A percentile compares a stretch with the other conserved stretches of the same genome.
These are phyloP conservation scores for Callaeas wilsoni DNA, from an alignment of 2,113 vertebrate species.

Conservation along the genomic window DNA sequence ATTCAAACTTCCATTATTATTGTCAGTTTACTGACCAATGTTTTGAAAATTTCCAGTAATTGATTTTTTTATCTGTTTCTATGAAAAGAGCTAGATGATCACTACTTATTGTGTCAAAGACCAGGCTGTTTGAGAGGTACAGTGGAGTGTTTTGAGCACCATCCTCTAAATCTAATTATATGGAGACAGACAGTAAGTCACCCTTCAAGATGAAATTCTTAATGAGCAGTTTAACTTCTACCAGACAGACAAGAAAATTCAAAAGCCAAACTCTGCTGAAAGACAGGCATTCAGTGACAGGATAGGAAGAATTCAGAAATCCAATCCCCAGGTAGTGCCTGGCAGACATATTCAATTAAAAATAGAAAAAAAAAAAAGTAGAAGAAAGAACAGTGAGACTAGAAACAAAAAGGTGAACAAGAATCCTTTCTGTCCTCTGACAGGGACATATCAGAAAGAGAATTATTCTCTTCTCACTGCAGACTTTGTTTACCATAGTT, in stretches of 20 bases:
- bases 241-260: neutral
- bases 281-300: neutral
- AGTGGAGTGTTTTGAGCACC: neutral
- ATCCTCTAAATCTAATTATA: neutral
- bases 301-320: neutral
- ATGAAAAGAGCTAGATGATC: neutral
- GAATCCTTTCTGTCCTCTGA: neutral
- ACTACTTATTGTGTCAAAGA: neutral
- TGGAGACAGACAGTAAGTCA: neutral
- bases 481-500: rapidly evolving
- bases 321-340: neutral
- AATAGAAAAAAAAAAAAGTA: no score
- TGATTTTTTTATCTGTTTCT: neutral
- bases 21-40: neutral
- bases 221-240: neutral
- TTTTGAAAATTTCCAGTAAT: neutral
- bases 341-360: neutral
- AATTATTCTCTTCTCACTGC: neutral
- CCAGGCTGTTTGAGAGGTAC: neutral
- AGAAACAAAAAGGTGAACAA: neutral
- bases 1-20: neutral
- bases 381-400: rapidly evolving
- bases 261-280: neutral
- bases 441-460: neutral
- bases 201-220: neutral